Evolutionary conservation across 92 coral and sea anemone species (phyloP).

Genomic region (Epizoanthus illoricatus): DNA sequence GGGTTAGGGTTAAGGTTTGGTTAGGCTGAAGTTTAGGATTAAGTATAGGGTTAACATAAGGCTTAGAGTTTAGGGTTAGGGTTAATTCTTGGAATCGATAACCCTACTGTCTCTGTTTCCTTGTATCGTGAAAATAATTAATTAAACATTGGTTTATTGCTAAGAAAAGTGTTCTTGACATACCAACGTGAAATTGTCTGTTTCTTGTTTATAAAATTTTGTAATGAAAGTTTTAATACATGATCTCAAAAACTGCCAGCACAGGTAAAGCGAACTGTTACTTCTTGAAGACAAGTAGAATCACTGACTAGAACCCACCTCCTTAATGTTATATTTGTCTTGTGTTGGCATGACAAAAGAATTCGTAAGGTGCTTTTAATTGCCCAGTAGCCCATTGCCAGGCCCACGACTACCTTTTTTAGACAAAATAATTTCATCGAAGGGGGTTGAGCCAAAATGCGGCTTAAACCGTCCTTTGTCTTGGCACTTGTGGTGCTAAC

Average conservation of each 20-base stretch:
- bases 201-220: background rate
- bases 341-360: conserved; percentile 83
- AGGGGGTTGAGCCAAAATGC: conserved; percentile 68
- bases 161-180: background rate
- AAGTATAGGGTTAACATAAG: no score
- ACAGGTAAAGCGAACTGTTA: background rate
- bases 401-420: conserved; percentile 35
- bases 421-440: conserved; percentile 52
- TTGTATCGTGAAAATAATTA: conserved; percentile 15
- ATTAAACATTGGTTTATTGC: conserved; percentile 8
- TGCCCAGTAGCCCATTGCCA: conserved; percentile 38
- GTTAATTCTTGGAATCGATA: conserved; percentile 16
- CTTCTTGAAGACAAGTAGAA: background rate
- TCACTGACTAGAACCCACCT: background rate
- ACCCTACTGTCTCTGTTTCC: conserved; percentile 7
- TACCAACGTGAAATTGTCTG: background rate
- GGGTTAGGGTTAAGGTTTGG: no score
- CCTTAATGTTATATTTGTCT: conserved; percentile 81
- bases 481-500: conserved; percentile 55
- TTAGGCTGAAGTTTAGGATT: no score
- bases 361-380: conserved; percentile 54
- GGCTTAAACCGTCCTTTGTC: conserved; percentile 59
- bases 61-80: no score
- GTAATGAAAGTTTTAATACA: background rate
- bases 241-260: background rate